Evolutionary conservation across 2,888 invertebrate genomes (phyloP), one percentile per base, ranked within the genome.

Genomic region (Pteria penguin): DNA sequence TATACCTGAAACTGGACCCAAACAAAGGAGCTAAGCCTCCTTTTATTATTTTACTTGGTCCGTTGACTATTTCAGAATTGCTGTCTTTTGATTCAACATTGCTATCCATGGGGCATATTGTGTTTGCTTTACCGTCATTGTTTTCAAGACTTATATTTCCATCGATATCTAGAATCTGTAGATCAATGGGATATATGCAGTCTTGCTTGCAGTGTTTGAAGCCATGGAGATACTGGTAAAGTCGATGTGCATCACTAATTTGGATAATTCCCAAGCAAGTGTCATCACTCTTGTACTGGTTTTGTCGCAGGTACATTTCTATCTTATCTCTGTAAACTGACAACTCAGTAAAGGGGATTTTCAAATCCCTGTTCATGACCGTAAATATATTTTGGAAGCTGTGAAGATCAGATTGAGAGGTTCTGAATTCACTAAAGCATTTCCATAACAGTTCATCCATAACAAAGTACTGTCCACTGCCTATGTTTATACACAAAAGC

Each of bases 11-110:
- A 22, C 57, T 55, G n/a, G 52, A 52, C 1, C 55, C 52, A 65
- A 60, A 77, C 52, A 72, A 33, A 31, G 72, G 62, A 5, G 73
- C 76, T 26, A 77, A 52, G 32, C 76, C 76, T 33, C 76, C 76
- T 18, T 60, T 68, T 11, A 77, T 32, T n/a, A 69, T 14, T 22
- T 57, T 32, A 32, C 65, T 57, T 45, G 45, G 45, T 45, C 45
- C 18, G 8, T 45, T 45, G 45, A 8, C 18, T 8, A 45, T 45
- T 45, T 8, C 11, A 45, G 45, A 45, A 18, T 45, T 45, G 45
- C 45, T 45, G 45, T 8, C 11, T 18, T 45, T 45, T 0, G 8
- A 14, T 45, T 45, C 45, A 45, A 45, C 8, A 8, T 14, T 8
- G 18, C 8, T 14, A 14, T 45, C 45, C 18, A 18, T 45, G 18